These are phyloP conservation scores for Hemithea aestivaria DNA, from an alignment of 2,888 invertebrate species.

Conservation along the genomic window DNA sequence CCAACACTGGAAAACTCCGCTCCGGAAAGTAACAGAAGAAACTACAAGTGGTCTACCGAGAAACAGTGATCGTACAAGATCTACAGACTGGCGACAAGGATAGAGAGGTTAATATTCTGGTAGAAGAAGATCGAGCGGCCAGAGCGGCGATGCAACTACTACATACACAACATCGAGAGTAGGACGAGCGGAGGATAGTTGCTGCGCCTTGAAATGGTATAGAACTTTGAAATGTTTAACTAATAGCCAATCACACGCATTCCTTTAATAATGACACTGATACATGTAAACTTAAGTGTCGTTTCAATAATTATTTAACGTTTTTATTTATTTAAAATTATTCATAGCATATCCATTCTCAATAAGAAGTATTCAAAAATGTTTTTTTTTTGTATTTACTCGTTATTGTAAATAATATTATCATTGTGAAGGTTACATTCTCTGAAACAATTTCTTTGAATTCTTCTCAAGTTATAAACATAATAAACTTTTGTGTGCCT, in stretches of 20 bases:
- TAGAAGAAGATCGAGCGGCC: conserved; percentile 66
- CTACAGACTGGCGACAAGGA: conserved; percentile 71
- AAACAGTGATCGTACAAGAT: conserved; percentile 61
- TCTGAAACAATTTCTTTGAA: no score
- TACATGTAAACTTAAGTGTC: no score
- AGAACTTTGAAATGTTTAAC: conserved; percentile 35
- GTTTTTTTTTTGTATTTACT: no score
- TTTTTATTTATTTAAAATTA: no score
- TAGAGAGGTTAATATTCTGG: conserved; percentile 64
- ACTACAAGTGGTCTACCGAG: conserved; percentile 73
- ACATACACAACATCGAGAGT: conserved; percentile 75
- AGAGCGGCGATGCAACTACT: conserved; percentile 75
- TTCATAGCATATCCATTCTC: no score
- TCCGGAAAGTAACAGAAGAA: conserved; percentile 71
- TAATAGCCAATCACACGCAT: conserved; percentile 25
- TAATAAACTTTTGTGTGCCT: no score
- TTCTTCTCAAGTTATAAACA: no score
- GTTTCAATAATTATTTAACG: no score
- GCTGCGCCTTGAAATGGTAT: conserved; percentile 72
- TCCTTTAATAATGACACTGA: no score
- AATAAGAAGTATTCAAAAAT: no score
- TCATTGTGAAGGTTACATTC: no score
- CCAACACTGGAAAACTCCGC: conserved; percentile 69
- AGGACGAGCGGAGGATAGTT: conserved; percentile 64
- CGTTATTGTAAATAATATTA: no score